These are phyloP conservation scores for Uloborus plumipes DNA, from an alignment of 2,888 invertebrate species.

Conservation along the genomic window DNA sequence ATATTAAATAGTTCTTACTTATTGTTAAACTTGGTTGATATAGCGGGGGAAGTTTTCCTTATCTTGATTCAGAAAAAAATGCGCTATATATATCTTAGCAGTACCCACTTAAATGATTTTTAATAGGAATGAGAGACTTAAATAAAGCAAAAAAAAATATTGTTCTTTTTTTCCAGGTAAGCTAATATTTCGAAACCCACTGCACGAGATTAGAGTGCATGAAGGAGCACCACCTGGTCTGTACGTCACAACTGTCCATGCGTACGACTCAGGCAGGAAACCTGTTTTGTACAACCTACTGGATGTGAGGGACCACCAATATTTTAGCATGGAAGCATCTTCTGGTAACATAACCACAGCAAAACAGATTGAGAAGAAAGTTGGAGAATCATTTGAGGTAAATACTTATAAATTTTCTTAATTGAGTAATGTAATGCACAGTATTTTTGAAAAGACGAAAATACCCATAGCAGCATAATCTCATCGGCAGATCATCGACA, in stretches of 20 bases:
- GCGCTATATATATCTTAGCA: too few species aligned
- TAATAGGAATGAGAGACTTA: too few species aligned
- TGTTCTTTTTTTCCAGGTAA: slow-evolving; percentile 33
- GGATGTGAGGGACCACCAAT: slow-evolving; percentile 61
- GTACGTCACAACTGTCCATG: slow-evolving; percentile 62
- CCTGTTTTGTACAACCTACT: slow-evolving; percentile 62
- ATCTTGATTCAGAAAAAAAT: too few species aligned
- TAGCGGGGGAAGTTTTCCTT: too few species aligned
- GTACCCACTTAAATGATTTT: too few species aligned
- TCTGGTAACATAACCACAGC: slow-evolving; percentile 63
- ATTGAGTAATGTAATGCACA: too few species aligned
- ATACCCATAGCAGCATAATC: too few species aligned
- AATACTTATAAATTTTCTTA: background rate
- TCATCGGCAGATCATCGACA: too few species aligned
- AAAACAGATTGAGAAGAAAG: slow-evolving; percentile 54
- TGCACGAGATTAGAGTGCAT: slow-evolving; percentile 60
- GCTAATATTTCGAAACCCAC: slow-evolving; percentile 52
- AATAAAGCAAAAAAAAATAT: background rate
- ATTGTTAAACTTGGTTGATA: too few species aligned
- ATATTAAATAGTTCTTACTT: too few species aligned
- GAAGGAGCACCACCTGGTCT: slow-evolving; percentile 55
- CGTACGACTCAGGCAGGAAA: slow-evolving; percentile 53
- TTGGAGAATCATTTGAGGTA: slow-evolving; percentile 62
- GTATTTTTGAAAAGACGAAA: too few species aligned
- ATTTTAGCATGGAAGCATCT: slow-evolving; percentile 58